Evolutionary conservation across 2,888 invertebrate species (phyloP).

Genomic region (Scrobipalpa costella): DNA sequence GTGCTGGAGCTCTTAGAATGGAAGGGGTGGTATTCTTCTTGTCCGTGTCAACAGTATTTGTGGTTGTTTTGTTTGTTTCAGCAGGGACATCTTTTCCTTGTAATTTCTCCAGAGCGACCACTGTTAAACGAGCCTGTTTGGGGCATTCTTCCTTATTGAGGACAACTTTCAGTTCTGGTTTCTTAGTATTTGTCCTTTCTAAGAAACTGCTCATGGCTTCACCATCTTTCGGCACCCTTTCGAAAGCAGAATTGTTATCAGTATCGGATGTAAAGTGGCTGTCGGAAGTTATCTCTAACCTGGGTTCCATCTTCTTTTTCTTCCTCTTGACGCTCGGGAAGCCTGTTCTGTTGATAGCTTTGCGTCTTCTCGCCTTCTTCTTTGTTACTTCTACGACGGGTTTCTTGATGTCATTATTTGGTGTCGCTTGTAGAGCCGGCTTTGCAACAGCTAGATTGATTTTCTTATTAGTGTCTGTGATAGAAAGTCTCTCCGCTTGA

Average conservation of each 20-base stretch:
- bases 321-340: constrained; percentile 92
- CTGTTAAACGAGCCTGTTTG: constrained; percentile 80
- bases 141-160: constrained; percentile 76
- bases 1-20: constrained; percentile 69
- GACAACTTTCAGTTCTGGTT: constrained; percentile 73
- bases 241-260: constrained; percentile 78
- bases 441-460: constrained; percentile 49
- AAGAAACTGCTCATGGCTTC: constrained; percentile 85
- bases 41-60: constrained; percentile 37
- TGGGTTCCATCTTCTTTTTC: constrained; percentile 83
- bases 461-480: constrained; percentile 58
- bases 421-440: constrained; percentile 47
- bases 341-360: constrained; percentile 92
- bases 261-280: constrained; percentile 68
- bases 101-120: constrained; percentile 82
- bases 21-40: constrained; percentile 60
- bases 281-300: constrained; percentile 54
- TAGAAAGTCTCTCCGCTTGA: constrained; percentile 62
- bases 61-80: constrained; percentile 48
- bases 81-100: constrained; percentile 71
- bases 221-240: constrained; percentile 85
- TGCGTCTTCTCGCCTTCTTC: constrained; percentile 83
- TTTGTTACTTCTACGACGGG: constrained; percentile 49
- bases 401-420: constrained; percentile 54
- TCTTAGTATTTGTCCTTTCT: constrained; percentile 79